phyloP scores from a whole-genome alignment of 53 echinoderm and acorn worm species.

The Arbacia lixula region DNA sequence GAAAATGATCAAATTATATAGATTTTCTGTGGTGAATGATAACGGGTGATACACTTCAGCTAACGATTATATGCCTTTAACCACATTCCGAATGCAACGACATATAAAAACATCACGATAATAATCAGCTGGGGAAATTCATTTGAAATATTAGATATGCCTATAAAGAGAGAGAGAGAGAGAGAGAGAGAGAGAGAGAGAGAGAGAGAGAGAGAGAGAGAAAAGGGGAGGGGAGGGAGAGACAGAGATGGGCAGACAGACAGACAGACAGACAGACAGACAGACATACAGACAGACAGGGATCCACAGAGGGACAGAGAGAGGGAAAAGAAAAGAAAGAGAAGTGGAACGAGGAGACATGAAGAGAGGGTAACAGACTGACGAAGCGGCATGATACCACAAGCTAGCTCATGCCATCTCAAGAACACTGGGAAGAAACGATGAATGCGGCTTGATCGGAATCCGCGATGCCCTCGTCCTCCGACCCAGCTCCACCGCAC shows the following conservation, averaged over 20 bases:
- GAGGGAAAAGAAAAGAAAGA: not conserved
- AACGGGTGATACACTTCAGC: too few species aligned
- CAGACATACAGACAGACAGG: not conserved
- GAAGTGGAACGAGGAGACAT: not conserved
- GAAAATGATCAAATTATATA: too few species aligned
- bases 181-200: too few species aligned
- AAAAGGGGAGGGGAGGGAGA: not conserved
- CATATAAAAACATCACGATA: too few species aligned
- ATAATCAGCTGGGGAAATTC: too few species aligned
- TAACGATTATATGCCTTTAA: too few species aligned
- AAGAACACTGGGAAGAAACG: constrained; percentile 22
- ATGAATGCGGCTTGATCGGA: constrained; percentile 22
- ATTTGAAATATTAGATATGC: too few species aligned
- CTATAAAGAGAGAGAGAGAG: not conserved
- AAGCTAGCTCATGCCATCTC: not conserved
- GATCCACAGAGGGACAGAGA: not conserved
- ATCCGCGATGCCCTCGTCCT: constrained; percentile 8
- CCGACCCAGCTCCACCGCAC: constrained; percentile 15
- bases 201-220: not conserved
- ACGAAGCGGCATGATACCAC: not conserved
- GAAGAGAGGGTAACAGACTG: not conserved
- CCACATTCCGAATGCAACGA: too few species aligned
- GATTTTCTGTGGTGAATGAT: too few species aligned
- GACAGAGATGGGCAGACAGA: not conserved
- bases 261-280: not conserved